Conservation (phyloP, 2,797 vertebrate genomes). For the Acrossocheilus wenchowensis region DNA sequence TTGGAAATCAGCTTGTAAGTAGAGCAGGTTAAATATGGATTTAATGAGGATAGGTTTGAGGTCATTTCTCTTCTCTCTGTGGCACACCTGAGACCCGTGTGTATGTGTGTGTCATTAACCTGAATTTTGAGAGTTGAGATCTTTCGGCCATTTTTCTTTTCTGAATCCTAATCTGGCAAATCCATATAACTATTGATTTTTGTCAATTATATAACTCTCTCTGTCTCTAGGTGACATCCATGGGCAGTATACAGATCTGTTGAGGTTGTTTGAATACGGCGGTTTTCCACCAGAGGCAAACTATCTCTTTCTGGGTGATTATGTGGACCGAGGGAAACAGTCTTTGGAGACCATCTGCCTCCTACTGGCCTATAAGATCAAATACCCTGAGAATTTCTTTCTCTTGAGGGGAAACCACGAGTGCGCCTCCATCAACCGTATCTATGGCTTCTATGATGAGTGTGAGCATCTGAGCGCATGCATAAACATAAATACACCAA, state of each 20-base stretch:
- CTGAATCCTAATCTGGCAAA: neutral
- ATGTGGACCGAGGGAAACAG: constrained; percentile 98
- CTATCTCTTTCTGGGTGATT: constrained; percentile 98
- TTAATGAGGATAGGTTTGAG: constrained; percentile 56
- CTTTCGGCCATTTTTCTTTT: constrained; percentile 14
- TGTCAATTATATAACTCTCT: neutral
- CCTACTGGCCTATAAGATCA: constrained; percentile 98
- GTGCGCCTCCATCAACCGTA: constrained; percentile 98
- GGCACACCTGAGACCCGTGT: constrained; percentile 17
- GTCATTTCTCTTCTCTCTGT: constrained; percentile 30
- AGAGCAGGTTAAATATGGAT: constrained; percentile 59
- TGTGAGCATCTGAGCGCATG: constrained; percentile 80
- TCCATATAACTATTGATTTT: neutral
- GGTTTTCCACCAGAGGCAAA: constrained; percentile 98
- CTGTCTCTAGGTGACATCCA: constrained; percentile 88
- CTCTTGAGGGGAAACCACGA: constrained; percentile 97
- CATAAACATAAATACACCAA: neutral
- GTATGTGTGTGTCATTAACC: constrained; percentile 63
- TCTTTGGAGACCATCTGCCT: constrained; percentile 99
- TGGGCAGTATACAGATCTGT: constrained; percentile 97
- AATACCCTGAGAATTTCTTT: constrained; percentile 99
- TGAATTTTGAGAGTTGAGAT: constrained; percentile 57
- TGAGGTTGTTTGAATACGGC: constrained; percentile 97
- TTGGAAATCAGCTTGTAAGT: constrained; percentile 44
- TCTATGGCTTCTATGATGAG: constrained; percentile 99